Percentiles rank a stretch among this genome's conserved stretches.
Evolutionary conservation across 2,113 vertebrate species (phyloP).

Genomic region (Tyto alba): DNA sequence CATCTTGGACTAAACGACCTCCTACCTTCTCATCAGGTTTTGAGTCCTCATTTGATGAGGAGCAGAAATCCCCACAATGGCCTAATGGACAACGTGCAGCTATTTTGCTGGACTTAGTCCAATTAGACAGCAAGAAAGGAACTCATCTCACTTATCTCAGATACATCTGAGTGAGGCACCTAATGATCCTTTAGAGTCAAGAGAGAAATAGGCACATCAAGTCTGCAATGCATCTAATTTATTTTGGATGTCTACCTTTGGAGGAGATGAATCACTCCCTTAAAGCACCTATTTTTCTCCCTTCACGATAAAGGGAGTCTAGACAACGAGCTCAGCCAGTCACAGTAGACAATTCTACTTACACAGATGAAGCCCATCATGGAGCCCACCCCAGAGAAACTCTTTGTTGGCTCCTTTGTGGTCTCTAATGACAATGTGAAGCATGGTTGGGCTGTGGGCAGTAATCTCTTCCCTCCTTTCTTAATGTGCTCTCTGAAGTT

Average conservation of each 20-base stretch:
- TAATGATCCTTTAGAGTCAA: constrained; percentile 56
- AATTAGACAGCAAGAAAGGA: not conserved
- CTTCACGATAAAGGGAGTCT: constrained; percentile 33
- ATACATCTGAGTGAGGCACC: constrained; percentile 29
- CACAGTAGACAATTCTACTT: not conserved
- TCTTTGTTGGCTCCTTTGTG: constrained; percentile 28
- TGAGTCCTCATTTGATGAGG: not conserved
- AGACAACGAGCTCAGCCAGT: constrained; percentile 37
- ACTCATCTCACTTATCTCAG: constrained; percentile 44
- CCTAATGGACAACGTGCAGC: not conserved
- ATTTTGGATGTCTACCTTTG: constrained; percentile 55
- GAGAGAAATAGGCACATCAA: constrained; percentile 51
- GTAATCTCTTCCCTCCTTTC: constrained; percentile 10
- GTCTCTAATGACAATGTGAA: not conserved
- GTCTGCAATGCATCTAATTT: constrained; percentile 56
- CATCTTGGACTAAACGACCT: not conserved
- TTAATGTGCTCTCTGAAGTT: not conserved
- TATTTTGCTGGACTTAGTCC: constrained; percentile 2
- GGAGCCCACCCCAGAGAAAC: not conserved
- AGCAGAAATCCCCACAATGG: constrained; percentile 1
- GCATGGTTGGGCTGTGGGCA: constrained; percentile 21
- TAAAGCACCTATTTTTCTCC: constrained; percentile 54
- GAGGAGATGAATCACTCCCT: constrained; percentile 54
- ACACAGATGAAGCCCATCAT: constrained; percentile 11
- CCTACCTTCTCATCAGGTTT: not conserved